phyloP scores from a whole-genome alignment of 1,140 invertebrate genomes.

The Pogonomyrmex californicus region DNA sequence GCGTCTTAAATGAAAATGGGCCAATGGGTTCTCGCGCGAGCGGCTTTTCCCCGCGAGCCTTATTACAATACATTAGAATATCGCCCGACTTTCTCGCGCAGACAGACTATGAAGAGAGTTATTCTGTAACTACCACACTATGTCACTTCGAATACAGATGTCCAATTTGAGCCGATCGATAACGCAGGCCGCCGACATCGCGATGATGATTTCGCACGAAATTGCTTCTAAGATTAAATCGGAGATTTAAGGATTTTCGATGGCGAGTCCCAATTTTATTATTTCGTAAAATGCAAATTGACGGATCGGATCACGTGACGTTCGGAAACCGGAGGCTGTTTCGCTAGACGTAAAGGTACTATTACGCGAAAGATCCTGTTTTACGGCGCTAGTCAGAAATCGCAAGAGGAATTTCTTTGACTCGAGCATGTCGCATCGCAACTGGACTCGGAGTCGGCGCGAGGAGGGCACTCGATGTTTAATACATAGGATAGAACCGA shows the following conservation, averaged over 20 bases:
- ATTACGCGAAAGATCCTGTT: neutral
- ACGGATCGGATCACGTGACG: neutral
- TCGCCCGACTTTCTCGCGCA: conserved; percentile 56
- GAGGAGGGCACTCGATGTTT: conserved; percentile 73
- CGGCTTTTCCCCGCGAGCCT: conserved; percentile 68
- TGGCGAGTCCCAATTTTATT: neutral
- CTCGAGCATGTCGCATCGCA: conserved; percentile 17
- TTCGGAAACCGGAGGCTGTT: neutral
- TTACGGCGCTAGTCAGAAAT: conserved; percentile 7
- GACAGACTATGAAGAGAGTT: conserved; percentile 27
- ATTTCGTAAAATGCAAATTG: neutral
- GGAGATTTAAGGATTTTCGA: neutral
- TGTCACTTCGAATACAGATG: conserved; percentile 49
- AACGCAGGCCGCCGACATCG: neutral
- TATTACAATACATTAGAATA: conserved; percentile 80
- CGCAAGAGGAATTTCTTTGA: conserved; percentile 18
- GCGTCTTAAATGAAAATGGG: conserved; percentile 77
- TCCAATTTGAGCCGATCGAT: conserved; percentile 46
- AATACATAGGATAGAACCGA: conserved; percentile 81
- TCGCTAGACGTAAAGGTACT: neutral
- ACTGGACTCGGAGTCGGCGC: conserved; percentile 19
- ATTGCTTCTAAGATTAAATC: neutral
- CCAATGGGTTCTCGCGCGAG: conserved; percentile 71
- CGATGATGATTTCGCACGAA: neutral
- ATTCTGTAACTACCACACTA: conserved; percentile 41